Base-by-base conservation (phyloP, 30 jellyfish, hydroid and myxozoan species). In the Euphysa ruthae region DNA sequence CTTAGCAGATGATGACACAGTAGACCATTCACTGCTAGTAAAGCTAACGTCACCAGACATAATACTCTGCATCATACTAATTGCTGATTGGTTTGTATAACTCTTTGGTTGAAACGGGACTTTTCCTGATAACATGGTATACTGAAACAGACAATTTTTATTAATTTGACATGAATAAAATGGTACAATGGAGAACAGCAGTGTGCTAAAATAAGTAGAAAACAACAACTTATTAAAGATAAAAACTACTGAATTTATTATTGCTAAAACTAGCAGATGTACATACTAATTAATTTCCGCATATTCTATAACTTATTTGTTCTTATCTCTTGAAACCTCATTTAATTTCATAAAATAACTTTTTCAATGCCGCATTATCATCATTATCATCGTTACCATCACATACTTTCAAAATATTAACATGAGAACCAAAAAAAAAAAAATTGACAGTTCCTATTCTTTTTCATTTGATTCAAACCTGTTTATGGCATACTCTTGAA, bases 111-210 rank as follows among this genome's bases (percentile, higher is more conserved):
- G 97, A 73, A 88, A 88, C 1, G 97, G 97, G 2, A 81, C 94
- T 35, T 81, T 80, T 50, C 97, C 97, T 24, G 94, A 88, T 43
- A 88, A 73, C 97, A 88, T 88, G 7, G 97, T 88, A 78, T 88
- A 88, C 97, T 88, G 69, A 58, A 61, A 46, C 10, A 38, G n/a
- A 38, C 12, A 8, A 38, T 38, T 38, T n/a, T 8, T 38, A 8
- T 38, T 8, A n/a, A 38, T 38, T 3, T n/a, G 23, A n/a, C 60
- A 46, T 2, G 23, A 46, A 46, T n/a, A 38, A 38, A 38, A n/a
- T 8, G 52, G 14, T 38, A n/a, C n/a, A 38, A 38, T 8, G 52
- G 52, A 38, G n/a, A 38, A 8, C n/a, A n/a, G 12, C n/a, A 38
- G n/a, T 8, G 52, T 38, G 52, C 52, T 38, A 38, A 38, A 38